phyloP scores from a whole-genome alignment of 2,797 vertebrate species.

The Valencia hispanica region DNA sequence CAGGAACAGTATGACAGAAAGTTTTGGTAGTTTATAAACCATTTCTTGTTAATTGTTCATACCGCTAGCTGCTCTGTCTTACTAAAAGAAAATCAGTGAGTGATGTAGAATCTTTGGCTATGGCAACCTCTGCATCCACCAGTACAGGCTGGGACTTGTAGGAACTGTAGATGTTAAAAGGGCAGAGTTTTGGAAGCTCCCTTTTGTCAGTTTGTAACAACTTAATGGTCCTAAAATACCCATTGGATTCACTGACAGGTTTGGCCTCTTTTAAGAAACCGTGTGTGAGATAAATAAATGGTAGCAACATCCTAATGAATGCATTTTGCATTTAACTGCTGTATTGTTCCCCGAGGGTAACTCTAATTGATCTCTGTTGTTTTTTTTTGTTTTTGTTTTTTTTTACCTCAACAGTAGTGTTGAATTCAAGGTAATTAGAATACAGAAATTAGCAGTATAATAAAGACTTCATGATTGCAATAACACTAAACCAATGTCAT shows the following conservation, averaged over 20 bases:
- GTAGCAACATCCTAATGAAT: not conserved
- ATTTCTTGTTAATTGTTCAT: not conserved
- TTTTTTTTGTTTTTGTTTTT: not conserved
- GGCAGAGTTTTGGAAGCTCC: not conserved
- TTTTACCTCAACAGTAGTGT: not conserved
- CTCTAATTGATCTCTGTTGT: not conserved
- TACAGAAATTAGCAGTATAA: not conserved
- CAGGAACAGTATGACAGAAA: too few species aligned
- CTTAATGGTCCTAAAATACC: not conserved
- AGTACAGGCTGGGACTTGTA: not conserved
- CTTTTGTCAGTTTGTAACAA: not conserved
- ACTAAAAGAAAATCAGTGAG: not conserved
- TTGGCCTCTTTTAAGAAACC: not conserved
- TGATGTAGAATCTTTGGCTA: not conserved
- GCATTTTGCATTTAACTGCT: not conserved
- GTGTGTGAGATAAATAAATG: too few species aligned
- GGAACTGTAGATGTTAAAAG: not conserved
- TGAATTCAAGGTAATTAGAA: not conserved
- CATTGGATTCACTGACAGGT: not conserved
- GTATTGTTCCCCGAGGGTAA: not conserved
- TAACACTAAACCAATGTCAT: not conserved
- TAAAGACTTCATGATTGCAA: not conserved
- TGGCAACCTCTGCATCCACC: too few species aligned
- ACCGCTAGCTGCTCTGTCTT: not conserved
- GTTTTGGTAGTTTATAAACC: too few species aligned